A percentile compares a stretch with the other conserved stretches of the same genome.
Conservation (phyloP, 2,113 vertebrate genomes). For the Rhipidura dahli region DNA sequence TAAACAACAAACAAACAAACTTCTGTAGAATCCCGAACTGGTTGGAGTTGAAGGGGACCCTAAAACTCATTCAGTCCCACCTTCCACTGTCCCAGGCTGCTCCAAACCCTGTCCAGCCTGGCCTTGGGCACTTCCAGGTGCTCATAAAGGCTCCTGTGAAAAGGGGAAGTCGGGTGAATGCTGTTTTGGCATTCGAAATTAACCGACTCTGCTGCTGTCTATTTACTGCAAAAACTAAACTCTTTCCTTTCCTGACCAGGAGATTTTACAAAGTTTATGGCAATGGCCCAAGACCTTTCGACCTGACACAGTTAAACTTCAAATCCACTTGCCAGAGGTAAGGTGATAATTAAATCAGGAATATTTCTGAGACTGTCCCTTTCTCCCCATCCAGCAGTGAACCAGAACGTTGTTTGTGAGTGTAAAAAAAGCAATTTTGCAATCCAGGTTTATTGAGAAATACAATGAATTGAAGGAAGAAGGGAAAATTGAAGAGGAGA, state of each 20-base stretch:
- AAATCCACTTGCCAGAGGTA: constrained; percentile 87
- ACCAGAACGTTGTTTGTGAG: fast-evolving
- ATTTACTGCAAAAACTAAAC: neutral
- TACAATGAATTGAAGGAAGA: constrained; percentile 78
- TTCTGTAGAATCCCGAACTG: fast-evolving
- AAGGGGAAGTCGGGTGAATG: fast-evolving
- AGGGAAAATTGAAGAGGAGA: constrained; percentile 74
- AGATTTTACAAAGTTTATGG: constrained; percentile 84
- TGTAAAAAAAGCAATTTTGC: neutral
- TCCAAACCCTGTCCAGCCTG: neutral
- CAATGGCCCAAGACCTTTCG: constrained; percentile 72
- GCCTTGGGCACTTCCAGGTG: neutral
- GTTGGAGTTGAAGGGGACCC: neutral
- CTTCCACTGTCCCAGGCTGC: fast-evolving
- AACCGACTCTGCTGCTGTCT: neutral
- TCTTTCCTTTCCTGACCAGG: constrained; percentile 56
- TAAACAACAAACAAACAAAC: fast-evolving
- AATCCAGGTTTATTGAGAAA: constrained; percentile 87
- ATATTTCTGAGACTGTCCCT: too few relatives aligned
- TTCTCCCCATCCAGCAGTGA: neutral
- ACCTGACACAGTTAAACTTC: constrained; percentile 79
- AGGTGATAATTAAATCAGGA: neutral
- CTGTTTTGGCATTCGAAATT: fast-evolving
- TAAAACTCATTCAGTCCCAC: fast-evolving
- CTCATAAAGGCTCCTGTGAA: fast-evolving